Conservation (phyloP, 92 coral and sea anemone genomes). For the Ricordea florida region DNA sequence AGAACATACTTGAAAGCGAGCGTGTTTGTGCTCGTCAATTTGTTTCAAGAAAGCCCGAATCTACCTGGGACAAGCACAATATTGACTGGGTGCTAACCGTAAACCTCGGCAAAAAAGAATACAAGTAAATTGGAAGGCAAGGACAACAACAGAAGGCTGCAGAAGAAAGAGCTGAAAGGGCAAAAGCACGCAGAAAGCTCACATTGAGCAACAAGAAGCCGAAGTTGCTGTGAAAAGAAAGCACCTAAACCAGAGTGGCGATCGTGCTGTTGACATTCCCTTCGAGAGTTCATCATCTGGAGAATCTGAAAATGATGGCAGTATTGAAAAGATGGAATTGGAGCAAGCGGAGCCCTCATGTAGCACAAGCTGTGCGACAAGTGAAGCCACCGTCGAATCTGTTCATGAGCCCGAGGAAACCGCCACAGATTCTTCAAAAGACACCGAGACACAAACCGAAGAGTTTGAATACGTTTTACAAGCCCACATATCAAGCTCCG, state of each 20-base stretch:
- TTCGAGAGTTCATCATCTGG: not conserved
- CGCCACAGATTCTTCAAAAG: not conserved
- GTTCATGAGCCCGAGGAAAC: not conserved
- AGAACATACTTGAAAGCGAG: constrained; percentile 34
- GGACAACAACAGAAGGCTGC: constrained; percentile 5
- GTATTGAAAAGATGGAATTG: no score
- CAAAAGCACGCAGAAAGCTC: constrained; percentile 34
- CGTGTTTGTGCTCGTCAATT: constrained; percentile 43
- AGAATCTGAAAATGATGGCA: not conserved
- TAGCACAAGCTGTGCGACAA: no score
- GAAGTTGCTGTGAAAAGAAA: constrained; percentile 30
- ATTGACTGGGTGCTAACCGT: constrained; percentile 31
- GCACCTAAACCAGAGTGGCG: constrained; percentile 5
- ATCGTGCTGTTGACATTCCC: not conserved
- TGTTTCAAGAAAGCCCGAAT: constrained; percentile 40
- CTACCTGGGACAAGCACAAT: constrained; percentile 29
- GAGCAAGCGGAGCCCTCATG: no score
- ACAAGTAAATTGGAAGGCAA: not conserved
- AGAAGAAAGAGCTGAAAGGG: constrained; percentile 29
- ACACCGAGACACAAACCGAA: constrained; percentile 10
- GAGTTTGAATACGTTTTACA: constrained; percentile 19
- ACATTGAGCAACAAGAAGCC: constrained; percentile 15
- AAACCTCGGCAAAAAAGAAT: constrained; percentile 2
- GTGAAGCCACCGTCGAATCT: no score
- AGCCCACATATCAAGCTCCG: constrained; percentile 12